phyloP scores from a whole-genome alignment of 1,140 invertebrate genomes.

The Drosophila bocqueti region DNA sequence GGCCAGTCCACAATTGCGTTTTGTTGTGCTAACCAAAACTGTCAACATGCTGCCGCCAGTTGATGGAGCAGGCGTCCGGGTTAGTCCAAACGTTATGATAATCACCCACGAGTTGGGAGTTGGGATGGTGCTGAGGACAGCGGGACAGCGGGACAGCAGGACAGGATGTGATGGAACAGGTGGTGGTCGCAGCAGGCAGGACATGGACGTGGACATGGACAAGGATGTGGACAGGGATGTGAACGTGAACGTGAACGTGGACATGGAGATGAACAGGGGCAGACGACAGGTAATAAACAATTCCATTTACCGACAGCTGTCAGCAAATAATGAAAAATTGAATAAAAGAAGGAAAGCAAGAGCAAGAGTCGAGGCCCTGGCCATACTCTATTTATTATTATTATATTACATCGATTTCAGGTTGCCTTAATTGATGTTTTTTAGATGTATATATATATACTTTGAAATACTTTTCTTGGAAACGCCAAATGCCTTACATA shows the following conservation, averaged over 20 bases:
- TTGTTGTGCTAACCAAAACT: slow-evolving; percentile 65
- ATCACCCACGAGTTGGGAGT: slow-evolving; percentile 51
- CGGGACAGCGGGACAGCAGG: neutral
- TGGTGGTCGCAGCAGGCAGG: slow-evolving; percentile 8
- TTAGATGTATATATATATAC: no score
- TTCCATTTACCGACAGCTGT: slow-evolving; percentile 82
- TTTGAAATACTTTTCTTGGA: no score
- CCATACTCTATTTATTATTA: slow-evolving; percentile 9
- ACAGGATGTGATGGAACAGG: slow-evolving; percentile 13
- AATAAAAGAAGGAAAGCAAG: slow-evolving; percentile 39
- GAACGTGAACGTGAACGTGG: slow-evolving; percentile 2
- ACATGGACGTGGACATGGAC: slow-evolving; percentile 21
- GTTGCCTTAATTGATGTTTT: neutral
- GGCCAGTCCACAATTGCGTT: slow-evolving; percentile 62
- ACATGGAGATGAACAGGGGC: slow-evolving; percentile 30
- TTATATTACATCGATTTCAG: neutral
- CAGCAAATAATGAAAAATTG: slow-evolving; percentile 81
- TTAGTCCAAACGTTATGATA: slow-evolving; percentile 70
- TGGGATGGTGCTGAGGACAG: neutral
- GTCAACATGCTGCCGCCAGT: slow-evolving; percentile 63
- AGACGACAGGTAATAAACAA: slow-evolving; percentile 76
- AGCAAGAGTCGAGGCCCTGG: neutral
- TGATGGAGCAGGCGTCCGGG: slow-evolving; percentile 25
- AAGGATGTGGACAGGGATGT: neutral
- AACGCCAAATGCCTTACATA: no score